Percentiles rank a stretch among this genome's conserved stretches.
phyloP scores from a whole-genome alignment of 92 coral and sea anemone genomes.

The Ricordea florida region DNA sequence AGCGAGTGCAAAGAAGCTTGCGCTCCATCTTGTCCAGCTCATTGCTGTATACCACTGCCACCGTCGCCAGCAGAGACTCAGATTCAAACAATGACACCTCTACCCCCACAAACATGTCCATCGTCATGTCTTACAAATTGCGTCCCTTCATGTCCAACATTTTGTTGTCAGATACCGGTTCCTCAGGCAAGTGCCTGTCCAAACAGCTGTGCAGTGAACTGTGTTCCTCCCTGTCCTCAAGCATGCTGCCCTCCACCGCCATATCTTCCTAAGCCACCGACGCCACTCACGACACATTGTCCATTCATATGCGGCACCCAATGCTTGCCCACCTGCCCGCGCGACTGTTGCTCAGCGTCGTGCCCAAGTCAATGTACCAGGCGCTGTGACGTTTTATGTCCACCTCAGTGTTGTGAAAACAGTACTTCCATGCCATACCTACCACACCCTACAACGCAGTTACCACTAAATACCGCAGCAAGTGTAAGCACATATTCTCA shows the following conservation, averaged over 20 bases:
- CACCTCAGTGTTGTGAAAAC: slow-evolving; percentile 1
- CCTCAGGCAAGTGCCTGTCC: slow-evolving; percentile 8
- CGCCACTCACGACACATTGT: background rate
- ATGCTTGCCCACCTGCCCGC: too few relatives aligned
- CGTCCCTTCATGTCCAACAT: slow-evolving; percentile 19
- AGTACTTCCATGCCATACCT: background rate
- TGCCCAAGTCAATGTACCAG: background rate
- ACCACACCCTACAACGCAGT: background rate
- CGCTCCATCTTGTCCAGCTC: slow-evolving; percentile 35
- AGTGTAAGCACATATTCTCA: too few relatives aligned
- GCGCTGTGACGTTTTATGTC: slow-evolving; percentile 5
- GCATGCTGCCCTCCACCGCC: background rate
- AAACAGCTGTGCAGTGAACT: background rate
- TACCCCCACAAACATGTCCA: slow-evolving; percentile 8
- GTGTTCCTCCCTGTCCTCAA: slow-evolving; percentile 13
- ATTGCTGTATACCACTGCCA: slow-evolving; percentile 22
- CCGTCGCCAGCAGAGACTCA: background rate
- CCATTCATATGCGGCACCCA: too few relatives aligned
- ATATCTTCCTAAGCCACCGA: background rate
- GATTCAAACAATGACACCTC: background rate
- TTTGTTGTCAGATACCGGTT: slow-evolving; percentile 8
- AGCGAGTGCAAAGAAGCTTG: slow-evolving; percentile 23
- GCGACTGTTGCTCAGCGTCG: background rate
- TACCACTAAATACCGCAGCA: background rate
- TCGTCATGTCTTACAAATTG: slow-evolving; percentile 9